These are phyloP conservation scores for Iphiclides podalirius DNA, from an alignment of 2,888 invertebrate genomes.

Conservation along the genomic window DNA sequence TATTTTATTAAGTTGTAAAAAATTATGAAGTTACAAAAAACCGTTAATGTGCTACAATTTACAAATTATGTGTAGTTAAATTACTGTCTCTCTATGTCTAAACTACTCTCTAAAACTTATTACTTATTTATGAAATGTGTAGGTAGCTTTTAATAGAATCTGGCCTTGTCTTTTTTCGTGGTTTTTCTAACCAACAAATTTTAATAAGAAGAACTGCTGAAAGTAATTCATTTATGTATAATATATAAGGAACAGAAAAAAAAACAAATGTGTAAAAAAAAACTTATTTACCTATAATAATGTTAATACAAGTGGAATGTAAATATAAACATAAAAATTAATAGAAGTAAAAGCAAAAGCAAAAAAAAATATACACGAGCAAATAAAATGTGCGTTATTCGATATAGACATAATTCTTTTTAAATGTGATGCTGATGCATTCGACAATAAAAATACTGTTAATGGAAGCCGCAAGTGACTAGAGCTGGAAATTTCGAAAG, in stretches of 20 bases:
- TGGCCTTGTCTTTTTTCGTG: no score
- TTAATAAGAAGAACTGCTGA: no score
- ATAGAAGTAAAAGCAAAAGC: slow-evolving; percentile 36
- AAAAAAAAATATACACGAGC: slow-evolving; percentile 39
- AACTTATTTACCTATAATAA: slow-evolving; percentile 42
- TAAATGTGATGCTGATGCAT: slow-evolving; percentile 52
- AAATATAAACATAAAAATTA: slow-evolving; percentile 35
- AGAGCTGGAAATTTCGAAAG: slow-evolving; percentile 58
- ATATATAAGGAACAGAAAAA: slow-evolving; percentile 10
- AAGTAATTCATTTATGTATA: no score
- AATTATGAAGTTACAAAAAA: no score
- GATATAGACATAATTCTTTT: slow-evolving; percentile 32
- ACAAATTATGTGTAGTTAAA: no score
- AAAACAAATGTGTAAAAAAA: slow-evolving; percentile 36
- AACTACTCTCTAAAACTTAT: no score
- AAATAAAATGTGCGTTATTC: slow-evolving; percentile 43
- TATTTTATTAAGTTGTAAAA: no score
- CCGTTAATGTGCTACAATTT: no score
- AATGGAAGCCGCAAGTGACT: slow-evolving; percentile 66
- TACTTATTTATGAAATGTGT: no score
- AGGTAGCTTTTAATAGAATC: no score
- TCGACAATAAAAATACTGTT: slow-evolving; percentile 32
- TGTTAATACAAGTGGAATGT: slow-evolving; percentile 51
- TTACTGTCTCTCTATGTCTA: no score
- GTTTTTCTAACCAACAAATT: no score